Percentiles rank a stretch among this genome's conserved stretches.
phyloP scores from a whole-genome alignment of 1,140 invertebrate genomes.

The Rhagoletis zephyria region DNA sequence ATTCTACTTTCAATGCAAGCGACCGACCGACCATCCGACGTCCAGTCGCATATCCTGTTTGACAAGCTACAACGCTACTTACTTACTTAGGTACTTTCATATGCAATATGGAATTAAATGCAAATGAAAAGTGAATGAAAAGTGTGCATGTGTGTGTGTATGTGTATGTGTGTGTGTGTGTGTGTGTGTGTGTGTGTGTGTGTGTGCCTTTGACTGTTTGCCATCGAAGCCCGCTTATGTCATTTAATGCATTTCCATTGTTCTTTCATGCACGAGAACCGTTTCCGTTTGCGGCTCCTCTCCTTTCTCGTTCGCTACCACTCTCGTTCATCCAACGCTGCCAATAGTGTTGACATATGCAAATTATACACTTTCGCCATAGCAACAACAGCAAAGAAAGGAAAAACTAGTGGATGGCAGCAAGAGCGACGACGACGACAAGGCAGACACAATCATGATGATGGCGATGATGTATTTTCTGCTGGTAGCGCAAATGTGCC shows the following conservation, averaged over 20 bases:
- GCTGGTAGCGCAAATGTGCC: neutral
- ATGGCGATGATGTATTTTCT: neutral
- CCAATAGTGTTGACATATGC: constrained; percentile 46
- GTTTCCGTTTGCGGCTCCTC: neutral
- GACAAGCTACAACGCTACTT: constrained; percentile 8
- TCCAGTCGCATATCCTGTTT: constrained; percentile 27
- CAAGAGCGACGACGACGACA: neutral
- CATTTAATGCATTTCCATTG: constrained; percentile 52
- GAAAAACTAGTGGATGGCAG: neutral
- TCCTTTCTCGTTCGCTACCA: neutral
- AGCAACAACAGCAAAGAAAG: neutral
- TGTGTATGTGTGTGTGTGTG: neutral
- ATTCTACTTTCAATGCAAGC: neutral
- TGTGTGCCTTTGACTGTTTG: neutral
- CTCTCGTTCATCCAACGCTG: neutral
- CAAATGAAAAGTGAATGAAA: constrained; percentile 8
- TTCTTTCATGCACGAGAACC: constrained; percentile 15
- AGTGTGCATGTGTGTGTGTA: neutral
- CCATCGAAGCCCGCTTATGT: constrained; percentile 43
- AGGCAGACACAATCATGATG: neutral
- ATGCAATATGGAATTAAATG: neutral
- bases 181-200: neutral
- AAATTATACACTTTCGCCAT: constrained; percentile 48
- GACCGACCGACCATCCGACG: neutral
- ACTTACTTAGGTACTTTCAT: neutral